These are phyloP conservation scores for Psephotus haematonotus DNA, from an alignment of 2,113 vertebrate species.

Conservation along the genomic window DNA sequence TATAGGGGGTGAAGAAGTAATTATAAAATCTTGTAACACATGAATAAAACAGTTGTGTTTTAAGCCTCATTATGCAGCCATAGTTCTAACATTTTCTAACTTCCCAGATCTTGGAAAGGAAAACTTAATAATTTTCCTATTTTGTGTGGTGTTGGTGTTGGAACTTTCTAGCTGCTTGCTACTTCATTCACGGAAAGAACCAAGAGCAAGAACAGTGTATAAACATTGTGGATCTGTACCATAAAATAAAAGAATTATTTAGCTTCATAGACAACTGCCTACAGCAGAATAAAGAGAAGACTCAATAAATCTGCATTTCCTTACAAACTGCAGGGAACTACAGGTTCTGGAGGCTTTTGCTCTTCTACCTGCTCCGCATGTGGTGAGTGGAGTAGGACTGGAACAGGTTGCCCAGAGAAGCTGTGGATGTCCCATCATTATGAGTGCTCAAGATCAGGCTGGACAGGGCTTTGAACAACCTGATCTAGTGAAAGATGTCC, in stretches of 20 bases:
- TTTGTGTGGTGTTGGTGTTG: not conserved
- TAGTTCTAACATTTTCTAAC: not conserved
- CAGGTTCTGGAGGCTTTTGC: not conserved
- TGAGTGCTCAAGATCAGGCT: not conserved
- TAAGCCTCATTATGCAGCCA: not conserved
- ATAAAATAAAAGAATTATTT: not conserved
- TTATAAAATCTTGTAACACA: not conserved
- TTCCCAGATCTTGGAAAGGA: not conserved
- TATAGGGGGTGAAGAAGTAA: not conserved
- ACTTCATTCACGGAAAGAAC: not conserved
- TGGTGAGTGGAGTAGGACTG: not conserved
- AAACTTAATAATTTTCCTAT: not conserved
- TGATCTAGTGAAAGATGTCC: not conserved
- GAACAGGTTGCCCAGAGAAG: not conserved
- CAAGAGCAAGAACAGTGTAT: accelerated
- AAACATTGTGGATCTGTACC: not conserved
- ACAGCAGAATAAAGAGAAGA: not conserved
- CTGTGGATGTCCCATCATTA: not conserved
- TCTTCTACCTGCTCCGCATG: not conserved
- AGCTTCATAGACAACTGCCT: not conserved
- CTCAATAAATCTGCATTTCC: not conserved
- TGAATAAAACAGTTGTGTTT: not conserved
- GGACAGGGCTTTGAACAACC: not conserved
- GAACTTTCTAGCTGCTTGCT: not conserved
- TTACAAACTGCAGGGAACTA: not conserved